A percentile compares a stretch with the other conserved stretches of the same genome.
Evolutionary conservation across 2,113 vertebrate species (phyloP).

Genomic region (Protomyctophum bolini): DNA sequence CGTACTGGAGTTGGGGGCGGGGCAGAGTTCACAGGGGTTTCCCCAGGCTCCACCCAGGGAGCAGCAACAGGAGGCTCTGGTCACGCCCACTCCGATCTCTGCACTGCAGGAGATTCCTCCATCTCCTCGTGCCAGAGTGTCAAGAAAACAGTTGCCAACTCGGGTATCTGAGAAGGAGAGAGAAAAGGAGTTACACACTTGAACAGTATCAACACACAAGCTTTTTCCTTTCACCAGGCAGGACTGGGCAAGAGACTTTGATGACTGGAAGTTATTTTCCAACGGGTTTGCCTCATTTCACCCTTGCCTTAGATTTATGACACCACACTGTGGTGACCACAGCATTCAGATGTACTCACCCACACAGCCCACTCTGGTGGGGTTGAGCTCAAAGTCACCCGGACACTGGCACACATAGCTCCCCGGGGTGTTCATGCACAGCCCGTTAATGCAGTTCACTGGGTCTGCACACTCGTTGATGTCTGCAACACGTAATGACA

Average conservation of each 20-base stretch:
- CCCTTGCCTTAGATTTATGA: background rate
- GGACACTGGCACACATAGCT: constrained; percentile 93
- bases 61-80: constrained; percentile 91
- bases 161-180: constrained; percentile 81
- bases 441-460: constrained; percentile 91
- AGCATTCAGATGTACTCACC: constrained; percentile 78
- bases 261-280: background rate
- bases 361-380: constrained; percentile 91
- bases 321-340: background rate
- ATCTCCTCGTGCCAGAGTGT: constrained; percentile 85
- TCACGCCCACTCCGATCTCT: constrained; percentile 89
- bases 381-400: constrained; percentile 91
- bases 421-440: constrained; percentile 91
- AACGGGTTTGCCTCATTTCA: background rate
- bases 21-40: constrained; percentile 92
- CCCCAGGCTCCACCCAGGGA: constrained; percentile 91
- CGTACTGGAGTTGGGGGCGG: constrained; percentile 88
- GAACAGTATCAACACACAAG: background rate
- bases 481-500: constrained; percentile 73
- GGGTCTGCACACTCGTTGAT: constrained; percentile 92
- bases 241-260: background rate
- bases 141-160: constrained; percentile 91
- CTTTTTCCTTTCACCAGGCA: background rate
- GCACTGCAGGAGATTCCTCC: constrained; percentile 89
- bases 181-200: background rate